These are phyloP conservation scores for Bergia sp. DNA, from an alignment of 92 coral and sea anemone species.

Conservation along the genomic window DNA sequence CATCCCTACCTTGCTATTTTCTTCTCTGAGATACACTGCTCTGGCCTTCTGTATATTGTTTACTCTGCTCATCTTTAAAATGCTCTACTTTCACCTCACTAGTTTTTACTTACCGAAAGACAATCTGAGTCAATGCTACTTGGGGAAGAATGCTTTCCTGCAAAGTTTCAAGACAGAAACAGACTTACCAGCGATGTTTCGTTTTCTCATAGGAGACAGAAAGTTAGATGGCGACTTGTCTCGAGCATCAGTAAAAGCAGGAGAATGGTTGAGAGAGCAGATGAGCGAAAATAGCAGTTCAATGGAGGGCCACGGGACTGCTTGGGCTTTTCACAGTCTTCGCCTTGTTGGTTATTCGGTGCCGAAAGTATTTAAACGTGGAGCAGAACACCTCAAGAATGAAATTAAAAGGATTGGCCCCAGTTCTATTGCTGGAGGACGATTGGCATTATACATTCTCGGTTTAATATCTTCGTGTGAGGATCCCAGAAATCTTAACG, in stretches of 20 bases:
- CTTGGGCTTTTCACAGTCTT: conserved; percentile 53
- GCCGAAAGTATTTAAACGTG: conserved; percentile 46
- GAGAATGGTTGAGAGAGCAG: conserved; percentile 71
- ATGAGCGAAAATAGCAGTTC: conserved; percentile 48
- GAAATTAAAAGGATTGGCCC: conserved; percentile 52
- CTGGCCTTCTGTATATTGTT: neutral
- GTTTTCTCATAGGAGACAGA: conserved; percentile 62
- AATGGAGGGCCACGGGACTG: conserved; percentile 57
- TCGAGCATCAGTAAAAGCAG: conserved; percentile 79
- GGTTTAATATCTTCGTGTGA: conserved; percentile 73
- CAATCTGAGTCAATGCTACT: too few species aligned
- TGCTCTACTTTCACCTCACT: neutral
- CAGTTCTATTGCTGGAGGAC: conserved; percentile 55
- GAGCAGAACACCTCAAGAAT: conserved; percentile 51
- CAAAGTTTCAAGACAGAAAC: too few species aligned
- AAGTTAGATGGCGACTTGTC: conserved; percentile 69
- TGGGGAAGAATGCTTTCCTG: too few species aligned
- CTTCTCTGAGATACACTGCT: neutral
- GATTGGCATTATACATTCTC: conserved; percentile 59
- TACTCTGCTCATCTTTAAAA: neutral
- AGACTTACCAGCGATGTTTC: neutral
- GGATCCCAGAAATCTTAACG: conserved; percentile 64
- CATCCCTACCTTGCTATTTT: neutral
- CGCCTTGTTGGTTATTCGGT: conserved; percentile 64
- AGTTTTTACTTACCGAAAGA: too few species aligned